Base-by-base conservation (phyloP, 2,888 invertebrate species). In the Cetonia aurata region DNA sequence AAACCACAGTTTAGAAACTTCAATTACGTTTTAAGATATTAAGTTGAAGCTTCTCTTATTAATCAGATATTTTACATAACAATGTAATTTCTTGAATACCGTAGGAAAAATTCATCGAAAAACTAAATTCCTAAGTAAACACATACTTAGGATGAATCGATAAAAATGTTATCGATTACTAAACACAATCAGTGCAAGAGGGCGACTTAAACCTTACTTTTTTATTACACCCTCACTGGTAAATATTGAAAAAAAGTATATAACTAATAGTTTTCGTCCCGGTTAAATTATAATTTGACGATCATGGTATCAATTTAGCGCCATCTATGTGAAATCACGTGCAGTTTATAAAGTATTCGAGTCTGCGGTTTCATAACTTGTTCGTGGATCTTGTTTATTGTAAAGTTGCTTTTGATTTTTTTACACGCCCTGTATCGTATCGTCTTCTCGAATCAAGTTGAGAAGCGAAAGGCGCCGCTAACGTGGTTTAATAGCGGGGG, bases 291-390 rank as follows among this genome's bases (percentile, higher is more conserved):
- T 81, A 82, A 82, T 82, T 82, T 80, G 80, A 80, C 78, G 80
- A 80, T 80, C 82, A 81, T 80, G 81, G 81, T 83, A 83, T 83
- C 82, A 83, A 83, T 83, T 83, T 82, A 79, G 78, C 79, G 77
- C 80, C 82, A 82, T 82, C 82, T 79, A 79, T 79, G 79, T 79
- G 80, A 81, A 80, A 83, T 83, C 83, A 83, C 83, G 83, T 83
- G 81, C 79, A 78, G 77, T 78, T 80, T 80, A 79, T 76, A 75
- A 76, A 73, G 71, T 69, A 65, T 71, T 60, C 46, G 67, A 71
- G 70, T 72, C 71, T 48, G 19, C 12, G 9, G 37, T 25, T 72
- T 74, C 75, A 75, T 75, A 77, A 78, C 78, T 76, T 75, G 78
- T 77, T 81, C 81, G 81, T 82, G 81, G 79, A 78, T 79, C 81